Percentiles rank a stretch among this genome's conserved stretches.
Evolutionary conservation across 2,113 vertebrate genomes (phyloP).

Genomic region (Capra hircus): DNA sequence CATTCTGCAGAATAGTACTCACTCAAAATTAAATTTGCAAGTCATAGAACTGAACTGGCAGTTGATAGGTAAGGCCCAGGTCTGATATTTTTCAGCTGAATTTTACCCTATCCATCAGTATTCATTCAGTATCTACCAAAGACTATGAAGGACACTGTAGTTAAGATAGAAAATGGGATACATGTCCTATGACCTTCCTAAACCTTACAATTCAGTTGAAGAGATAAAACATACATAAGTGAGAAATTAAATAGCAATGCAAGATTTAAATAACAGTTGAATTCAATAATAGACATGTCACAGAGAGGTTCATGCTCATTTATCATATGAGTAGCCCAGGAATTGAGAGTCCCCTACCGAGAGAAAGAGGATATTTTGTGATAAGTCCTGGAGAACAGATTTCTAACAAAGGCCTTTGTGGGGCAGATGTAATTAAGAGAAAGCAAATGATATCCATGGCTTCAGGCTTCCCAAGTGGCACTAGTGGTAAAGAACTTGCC

Average conservation of each 20-base stretch:
- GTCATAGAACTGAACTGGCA: slow-evolving; percentile 17
- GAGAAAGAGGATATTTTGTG: not conserved
- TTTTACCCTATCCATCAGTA: not conserved
- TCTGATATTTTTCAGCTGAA: not conserved
- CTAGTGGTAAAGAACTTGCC: not conserved
- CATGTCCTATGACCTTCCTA: not conserved
- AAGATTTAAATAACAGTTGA: slow-evolving; percentile 54
- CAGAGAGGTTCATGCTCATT: not conserved
- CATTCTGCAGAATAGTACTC: slow-evolving; percentile 23
- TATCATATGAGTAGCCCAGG: not conserved
- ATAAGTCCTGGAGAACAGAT: not conserved
- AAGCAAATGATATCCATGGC: not conserved
- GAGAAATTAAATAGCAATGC: slow-evolving; percentile 1
- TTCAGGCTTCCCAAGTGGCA: not conserved
- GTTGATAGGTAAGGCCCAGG: not conserved
- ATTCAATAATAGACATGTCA: slow-evolving; percentile 14
- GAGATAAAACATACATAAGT: not conserved
- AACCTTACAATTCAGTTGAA: not conserved
- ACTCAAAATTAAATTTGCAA: slow-evolving; percentile 48
- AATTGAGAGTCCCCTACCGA: not conserved
- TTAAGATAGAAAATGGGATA: not conserved
- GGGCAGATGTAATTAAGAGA: not conserved
- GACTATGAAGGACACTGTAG: not conserved
- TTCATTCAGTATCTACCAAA: not conserved
- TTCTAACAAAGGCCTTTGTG: not conserved